Conservation (phyloP, 2,888 invertebrate genomes). For the Anthophora plumipes region DNA sequence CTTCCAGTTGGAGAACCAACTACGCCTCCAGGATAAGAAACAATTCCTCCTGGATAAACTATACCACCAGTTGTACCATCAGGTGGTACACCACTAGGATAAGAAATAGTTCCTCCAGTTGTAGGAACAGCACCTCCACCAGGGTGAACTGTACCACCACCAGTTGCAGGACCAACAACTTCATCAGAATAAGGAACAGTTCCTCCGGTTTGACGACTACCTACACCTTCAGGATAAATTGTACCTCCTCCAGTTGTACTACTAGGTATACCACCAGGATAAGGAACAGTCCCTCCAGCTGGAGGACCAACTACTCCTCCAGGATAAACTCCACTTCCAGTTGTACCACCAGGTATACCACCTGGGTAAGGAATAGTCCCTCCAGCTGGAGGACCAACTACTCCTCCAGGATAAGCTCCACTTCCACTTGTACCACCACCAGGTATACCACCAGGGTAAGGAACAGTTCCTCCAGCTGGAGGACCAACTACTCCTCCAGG, state of each 20-base stretch:
- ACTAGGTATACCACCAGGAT: constrained; percentile 41
- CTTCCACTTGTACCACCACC: constrained; percentile 5
- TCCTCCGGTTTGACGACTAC: constrained; percentile 50
- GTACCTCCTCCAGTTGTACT: constrained; percentile 35
- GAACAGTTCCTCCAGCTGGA: constrained; percentile 35
- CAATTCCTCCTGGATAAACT: constrained; percentile 38
- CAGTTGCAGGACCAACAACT: not conserved
- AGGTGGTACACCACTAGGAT: constrained; percentile 54
- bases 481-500: constrained; percentile 17
- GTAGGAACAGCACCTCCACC: constrained; percentile 38
- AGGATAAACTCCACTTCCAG: constrained; percentile 33
- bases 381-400: constrained; percentile 42
- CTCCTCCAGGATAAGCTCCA: not conserved
- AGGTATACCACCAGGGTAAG: constrained; percentile 48
- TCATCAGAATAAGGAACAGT: constrained; percentile 21
- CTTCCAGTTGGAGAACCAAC: constrained; percentile 23
- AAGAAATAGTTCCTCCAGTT: not conserved
- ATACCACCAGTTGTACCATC: constrained; percentile 8
- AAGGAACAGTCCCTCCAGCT: constrained; percentile 19
- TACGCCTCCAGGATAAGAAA: constrained; percentile 6
- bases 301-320: constrained; percentile 48
- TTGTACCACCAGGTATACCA: constrained; percentile 43
- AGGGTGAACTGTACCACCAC: not conserved
- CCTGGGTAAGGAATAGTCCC: constrained; percentile 56
- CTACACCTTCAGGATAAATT: constrained; percentile 15